Percentiles rank a stretch among this genome's conserved stretches.
These are phyloP conservation scores for Lutjanus erythropterus DNA, from an alignment of 2,113 vertebrate species.

Conservation along the genomic window DNA sequence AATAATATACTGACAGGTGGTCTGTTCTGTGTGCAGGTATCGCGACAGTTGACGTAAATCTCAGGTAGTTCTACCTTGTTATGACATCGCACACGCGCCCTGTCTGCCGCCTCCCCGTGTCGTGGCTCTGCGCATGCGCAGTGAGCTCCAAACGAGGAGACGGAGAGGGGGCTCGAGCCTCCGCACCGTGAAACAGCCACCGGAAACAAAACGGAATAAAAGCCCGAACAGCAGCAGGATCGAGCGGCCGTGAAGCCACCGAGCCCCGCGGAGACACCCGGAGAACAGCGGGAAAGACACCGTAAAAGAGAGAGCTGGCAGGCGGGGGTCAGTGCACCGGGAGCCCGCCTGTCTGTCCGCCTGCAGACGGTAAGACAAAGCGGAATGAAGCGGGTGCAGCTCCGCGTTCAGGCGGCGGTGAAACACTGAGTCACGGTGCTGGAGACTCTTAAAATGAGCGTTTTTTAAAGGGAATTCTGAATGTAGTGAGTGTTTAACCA, in stretches of 20 bases:
- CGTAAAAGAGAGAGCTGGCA: background rate
- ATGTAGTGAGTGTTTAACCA: background rate
- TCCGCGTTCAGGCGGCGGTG: background rate
- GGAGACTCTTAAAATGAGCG: background rate
- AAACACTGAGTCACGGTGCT: conserved; percentile 30
- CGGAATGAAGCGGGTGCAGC: background rate
- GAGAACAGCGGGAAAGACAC: rapidly evolving
- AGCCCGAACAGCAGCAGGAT: background rate
- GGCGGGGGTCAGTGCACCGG: background rate
- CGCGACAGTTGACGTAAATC: conserved; percentile 44
- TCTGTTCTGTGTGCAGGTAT: background rate
- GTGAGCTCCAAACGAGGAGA: background rate
- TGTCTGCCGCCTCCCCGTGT: conserved; percentile 3
- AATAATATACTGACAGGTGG: background rate
- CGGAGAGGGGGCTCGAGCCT: conserved; percentile 21
- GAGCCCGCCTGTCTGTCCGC: conserved; percentile 47
- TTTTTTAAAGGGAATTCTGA: background rate
- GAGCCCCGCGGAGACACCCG: background rate
- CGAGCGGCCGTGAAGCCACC: background rate
- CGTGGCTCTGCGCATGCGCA: conserved; percentile 64
- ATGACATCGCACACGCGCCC: conserved; percentile 20
- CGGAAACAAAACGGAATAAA: conserved; percentile 7
- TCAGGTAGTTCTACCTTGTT: conserved; percentile 17
- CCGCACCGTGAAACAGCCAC: background rate
- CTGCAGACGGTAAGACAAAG: conserved; percentile 48